phyloP scores from a whole-genome alignment of 2,888 invertebrate genomes.

The Eulithis prunata region DNA sequence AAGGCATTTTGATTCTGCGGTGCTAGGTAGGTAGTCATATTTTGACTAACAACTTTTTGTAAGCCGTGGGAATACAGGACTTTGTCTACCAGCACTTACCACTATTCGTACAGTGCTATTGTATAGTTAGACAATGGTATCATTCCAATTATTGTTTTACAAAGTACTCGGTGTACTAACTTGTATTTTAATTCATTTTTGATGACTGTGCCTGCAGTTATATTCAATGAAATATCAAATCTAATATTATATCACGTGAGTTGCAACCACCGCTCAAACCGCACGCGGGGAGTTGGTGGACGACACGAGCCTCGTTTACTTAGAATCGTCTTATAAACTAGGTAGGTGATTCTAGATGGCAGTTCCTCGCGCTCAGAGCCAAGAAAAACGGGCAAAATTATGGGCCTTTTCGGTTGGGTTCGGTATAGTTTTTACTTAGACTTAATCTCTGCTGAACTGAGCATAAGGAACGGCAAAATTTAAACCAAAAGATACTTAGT shows the following conservation, averaged over 20 bases:
- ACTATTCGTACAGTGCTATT: constrained; percentile 42
- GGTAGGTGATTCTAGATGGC: too few relatives aligned
- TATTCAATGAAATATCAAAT: not conserved
- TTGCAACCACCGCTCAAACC: too few relatives aligned
- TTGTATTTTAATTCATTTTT: constrained; percentile 39
- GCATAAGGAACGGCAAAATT: too few relatives aligned
- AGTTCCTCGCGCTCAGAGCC: not conserved
- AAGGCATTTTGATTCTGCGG: constrained; percentile 27
- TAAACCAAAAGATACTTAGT: too few relatives aligned
- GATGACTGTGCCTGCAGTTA: constrained; percentile 30
- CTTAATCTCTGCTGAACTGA: too few relatives aligned
- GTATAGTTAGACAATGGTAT: constrained; percentile 46
- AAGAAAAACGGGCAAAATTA: too few relatives aligned
- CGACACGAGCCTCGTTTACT: too few relatives aligned
- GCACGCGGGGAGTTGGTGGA: too few relatives aligned
- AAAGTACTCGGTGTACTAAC: constrained; percentile 19
- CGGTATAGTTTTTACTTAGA: too few relatives aligned
- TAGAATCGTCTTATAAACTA: not conserved
- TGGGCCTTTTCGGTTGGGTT: too few relatives aligned
- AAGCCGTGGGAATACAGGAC: constrained; percentile 40
- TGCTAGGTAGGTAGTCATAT: constrained; percentile 28
- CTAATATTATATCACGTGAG: too few relatives aligned
- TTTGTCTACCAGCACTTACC: constrained; percentile 14
- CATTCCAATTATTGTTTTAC: constrained; percentile 43
- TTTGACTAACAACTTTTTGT: constrained; percentile 29